Base-by-base conservation (phyloP, 1,140 invertebrate species). In the Trichogramma pretiosum region DNA sequence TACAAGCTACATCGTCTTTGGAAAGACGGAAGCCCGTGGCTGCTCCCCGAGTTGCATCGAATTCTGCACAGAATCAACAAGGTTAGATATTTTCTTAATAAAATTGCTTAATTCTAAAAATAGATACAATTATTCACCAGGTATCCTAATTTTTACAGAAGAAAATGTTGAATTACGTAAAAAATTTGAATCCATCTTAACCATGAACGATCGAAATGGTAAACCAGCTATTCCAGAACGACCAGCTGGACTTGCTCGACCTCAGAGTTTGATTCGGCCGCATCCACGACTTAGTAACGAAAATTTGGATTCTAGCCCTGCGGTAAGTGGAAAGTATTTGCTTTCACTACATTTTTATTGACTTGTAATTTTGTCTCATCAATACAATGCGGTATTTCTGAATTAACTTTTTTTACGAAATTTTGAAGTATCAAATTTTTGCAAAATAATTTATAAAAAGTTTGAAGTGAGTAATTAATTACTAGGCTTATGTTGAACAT, bases 201-300 rank as follows among this genome's bases (percentile, higher is more conserved):
- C 28, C 24, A 39, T 19, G 11, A 38, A 47, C 3, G 68, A 72
- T 2, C 62, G 62, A 46, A 62, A 61, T 18, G 67, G 71, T 59
- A 85, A 84, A 65, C 83, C 83, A 5, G 79, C 79, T 3, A 77
- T 86, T 36, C 84, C 84, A 11, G 82, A 84, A 57, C 71, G 83
- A 43, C 84, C 83, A 4, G 77, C 79, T n/a, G 77, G 76, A 23
- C 65, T 85, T 28, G 55, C 64, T 38, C 72, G 80, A 46, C 78
- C 80, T 14, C 73, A 75, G 3, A 77, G 77, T 61, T 75, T 80
- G 53, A 63, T 70, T 18, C 62, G 65, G 21, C 66, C 62, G 28
- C 65, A 63, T 17, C 58, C 60, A 8, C 66, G 67, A 32, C 60
- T 63, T 22, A 70, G 59, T 44, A 65, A 62, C 36, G 69, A 70